Evolutionary conservation across 2,113 vertebrate species (phyloP).

Genomic region (Polyodon spathula): DNA sequence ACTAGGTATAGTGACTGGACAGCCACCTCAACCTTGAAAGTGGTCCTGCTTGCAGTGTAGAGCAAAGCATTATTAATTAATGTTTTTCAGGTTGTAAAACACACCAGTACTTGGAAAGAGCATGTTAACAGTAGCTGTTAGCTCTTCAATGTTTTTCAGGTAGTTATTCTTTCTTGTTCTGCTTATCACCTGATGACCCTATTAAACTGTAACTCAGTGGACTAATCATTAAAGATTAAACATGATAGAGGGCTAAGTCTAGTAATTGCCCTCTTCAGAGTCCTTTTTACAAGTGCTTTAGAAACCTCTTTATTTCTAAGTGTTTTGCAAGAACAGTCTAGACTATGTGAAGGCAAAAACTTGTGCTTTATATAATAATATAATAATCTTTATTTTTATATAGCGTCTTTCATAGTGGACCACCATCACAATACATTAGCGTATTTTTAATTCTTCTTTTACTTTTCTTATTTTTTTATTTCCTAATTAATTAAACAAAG

Average conservation of each 20-base stretch:
- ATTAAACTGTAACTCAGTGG: conserved; percentile 47
- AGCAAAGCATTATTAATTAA: background rate
- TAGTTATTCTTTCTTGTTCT: conserved; percentile 15
- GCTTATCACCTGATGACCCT: conserved; percentile 30
- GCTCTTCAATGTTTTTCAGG: conserved; percentile 6
- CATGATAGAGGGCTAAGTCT: conserved; percentile 42
- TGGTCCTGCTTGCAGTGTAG: background rate
- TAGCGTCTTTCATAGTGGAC: too few species aligned
- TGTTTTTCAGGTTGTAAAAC: conserved; percentile 2
- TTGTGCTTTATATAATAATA: background rate
- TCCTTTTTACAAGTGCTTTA: conserved; percentile 26
- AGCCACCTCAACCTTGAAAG: background rate
- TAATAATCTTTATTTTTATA: too few species aligned
- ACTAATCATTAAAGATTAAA: conserved; percentile 54
- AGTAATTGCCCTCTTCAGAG: conserved; percentile 35
- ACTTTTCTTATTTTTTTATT: too few species aligned
- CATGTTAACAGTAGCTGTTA: conserved; percentile 2
- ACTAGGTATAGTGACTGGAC: background rate
- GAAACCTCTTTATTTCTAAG: background rate
- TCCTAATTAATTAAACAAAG: too few species aligned
- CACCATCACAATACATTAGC: too few species aligned
- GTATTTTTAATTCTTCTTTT: too few species aligned
- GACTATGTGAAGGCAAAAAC: background rate
- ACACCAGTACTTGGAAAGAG: background rate
- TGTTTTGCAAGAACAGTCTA: conserved; percentile 12